Evolutionary conservation across 2,888 invertebrate genomes (phyloP), one percentile per base, ranked within the genome.

Genomic region (Bimastos eiseni): DNA sequence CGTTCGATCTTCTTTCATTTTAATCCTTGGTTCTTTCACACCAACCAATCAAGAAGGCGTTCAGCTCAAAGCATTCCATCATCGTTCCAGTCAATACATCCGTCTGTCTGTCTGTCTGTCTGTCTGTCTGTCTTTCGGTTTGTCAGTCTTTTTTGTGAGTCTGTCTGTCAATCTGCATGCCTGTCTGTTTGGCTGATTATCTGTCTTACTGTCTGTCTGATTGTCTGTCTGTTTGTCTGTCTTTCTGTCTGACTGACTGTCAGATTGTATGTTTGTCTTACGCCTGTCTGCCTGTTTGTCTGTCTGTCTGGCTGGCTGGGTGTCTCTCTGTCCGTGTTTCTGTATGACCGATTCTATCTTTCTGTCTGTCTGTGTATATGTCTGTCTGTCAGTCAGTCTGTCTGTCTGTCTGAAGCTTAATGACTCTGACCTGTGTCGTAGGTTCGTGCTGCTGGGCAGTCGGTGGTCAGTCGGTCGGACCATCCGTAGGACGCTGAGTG

Each of bases 401-500:
- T 70, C 70, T 70, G 70, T n/a, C 30, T 70, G 30, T 17, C 70
- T 70, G n/a, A 4, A 30, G 4, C 24, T 17, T 11, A 15, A 15
- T 13, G 17, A 19, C 3, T 24, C 55, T 55, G 70, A 70, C 70
- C 70, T 70, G 70, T 70, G 30, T 70, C n/a, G 70, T 70, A 70
- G 70, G 70, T 70, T n/a, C 70, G 3, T 70, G 70, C 86, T 0
- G 86, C 19, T 19, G 86, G 86, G 17, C 86, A 86, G 86, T 86
- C 86, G n/a, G 33, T 37, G 34, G 37, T 86, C 86, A 86, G 36
- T 34, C 8, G 86, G 6, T 86, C 86, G 2, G 86, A 86, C 86
- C 86, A 86, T 86, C 86, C 86, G 36, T 86, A 86, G 36, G 86
- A 86, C 8, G 86, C 86, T 0, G 86, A 86, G 37, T 86, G 86